Conservation (phyloP, 2,113 vertebrate genomes). For the Ophiodon elongatus region DNA sequence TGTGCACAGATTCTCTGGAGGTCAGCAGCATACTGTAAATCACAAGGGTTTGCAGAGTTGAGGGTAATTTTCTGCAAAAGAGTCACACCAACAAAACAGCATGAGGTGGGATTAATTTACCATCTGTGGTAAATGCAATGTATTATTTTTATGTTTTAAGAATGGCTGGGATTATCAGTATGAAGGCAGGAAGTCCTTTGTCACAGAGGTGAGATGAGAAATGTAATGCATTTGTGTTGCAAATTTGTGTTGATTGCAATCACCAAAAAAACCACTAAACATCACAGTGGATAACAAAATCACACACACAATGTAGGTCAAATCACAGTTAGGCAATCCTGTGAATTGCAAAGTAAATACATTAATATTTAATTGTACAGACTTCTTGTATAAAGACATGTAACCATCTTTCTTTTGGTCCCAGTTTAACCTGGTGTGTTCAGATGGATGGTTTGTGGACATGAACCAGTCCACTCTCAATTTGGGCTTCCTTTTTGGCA, state of each 20-base stretch:
- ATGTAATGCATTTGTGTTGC: not conserved
- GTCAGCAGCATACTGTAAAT: not conserved
- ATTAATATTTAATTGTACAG: not conserved
- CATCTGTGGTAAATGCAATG: not conserved
- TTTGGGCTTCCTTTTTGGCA: constrained; percentile 90
- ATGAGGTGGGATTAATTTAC: not conserved
- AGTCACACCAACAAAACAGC: not conserved
- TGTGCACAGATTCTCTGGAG: not conserved
- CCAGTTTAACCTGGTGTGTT: constrained; percentile 93
- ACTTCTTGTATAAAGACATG: not conserved
- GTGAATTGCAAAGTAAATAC: not conserved
- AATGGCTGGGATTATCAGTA: constrained; percentile 87
- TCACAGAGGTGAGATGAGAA: constrained; percentile 89
- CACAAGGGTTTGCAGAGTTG: not conserved
- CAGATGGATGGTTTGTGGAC: constrained; percentile 90
- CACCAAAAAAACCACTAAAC: not conserved
- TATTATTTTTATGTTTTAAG: constrained; percentile 37
- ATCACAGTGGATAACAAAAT: not conserved
- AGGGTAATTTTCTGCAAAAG: not conserved
- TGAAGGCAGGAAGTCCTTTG: constrained; percentile 85
- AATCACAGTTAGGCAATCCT: not conserved
- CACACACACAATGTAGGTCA: not conserved
- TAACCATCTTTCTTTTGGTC: constrained; percentile 38
- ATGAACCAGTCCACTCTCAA: constrained; percentile 90
- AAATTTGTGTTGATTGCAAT: not conserved